Evolutionary conservation across 2,797 vertebrate species (phyloP).

Genomic region (Cossypha dichroa): DNA sequence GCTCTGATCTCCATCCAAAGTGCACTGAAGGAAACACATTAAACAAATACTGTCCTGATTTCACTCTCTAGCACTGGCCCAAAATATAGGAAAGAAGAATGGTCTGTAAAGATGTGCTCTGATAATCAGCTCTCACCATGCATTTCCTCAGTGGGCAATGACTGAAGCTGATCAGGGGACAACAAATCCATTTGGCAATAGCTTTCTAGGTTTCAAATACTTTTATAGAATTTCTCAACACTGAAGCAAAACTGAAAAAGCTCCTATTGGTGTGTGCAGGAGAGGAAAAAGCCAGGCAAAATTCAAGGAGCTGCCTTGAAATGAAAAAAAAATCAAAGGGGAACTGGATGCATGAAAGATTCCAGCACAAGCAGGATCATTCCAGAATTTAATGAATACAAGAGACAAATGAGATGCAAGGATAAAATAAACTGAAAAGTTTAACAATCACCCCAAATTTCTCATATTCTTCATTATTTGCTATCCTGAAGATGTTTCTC

Average conservation of each 20-base stretch:
- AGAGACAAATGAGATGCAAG: neutral
- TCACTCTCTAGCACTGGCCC: neutral
- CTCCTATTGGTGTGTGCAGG: accelerated
- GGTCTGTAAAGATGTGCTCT: neutral
- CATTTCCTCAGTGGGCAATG: neutral
- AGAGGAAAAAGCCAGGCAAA: neutral
- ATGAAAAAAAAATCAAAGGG: neutral
- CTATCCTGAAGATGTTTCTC: neutral
- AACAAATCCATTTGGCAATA: neutral
- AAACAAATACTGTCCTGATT: conserved; percentile 16
- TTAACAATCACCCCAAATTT: neutral
- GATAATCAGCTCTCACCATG: conserved; percentile 10
- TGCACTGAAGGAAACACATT: neutral
- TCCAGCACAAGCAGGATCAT: neutral
- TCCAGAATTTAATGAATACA: neutral
- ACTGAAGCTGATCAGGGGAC: neutral
- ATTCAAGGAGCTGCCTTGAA: neutral
- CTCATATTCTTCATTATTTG: neutral
- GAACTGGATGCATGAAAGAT: neutral
- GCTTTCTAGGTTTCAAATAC: neutral
- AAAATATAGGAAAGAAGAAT: neutral
- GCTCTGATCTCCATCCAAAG: conserved; percentile 14
- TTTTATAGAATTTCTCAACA: neutral
- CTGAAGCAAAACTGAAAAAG: neutral
- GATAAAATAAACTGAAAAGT: neutral